Evolutionary conservation across 2,113 vertebrate species (phyloP), one percentile per base, ranked within the genome.

Genomic region (Catharus fuscescens): DNA sequence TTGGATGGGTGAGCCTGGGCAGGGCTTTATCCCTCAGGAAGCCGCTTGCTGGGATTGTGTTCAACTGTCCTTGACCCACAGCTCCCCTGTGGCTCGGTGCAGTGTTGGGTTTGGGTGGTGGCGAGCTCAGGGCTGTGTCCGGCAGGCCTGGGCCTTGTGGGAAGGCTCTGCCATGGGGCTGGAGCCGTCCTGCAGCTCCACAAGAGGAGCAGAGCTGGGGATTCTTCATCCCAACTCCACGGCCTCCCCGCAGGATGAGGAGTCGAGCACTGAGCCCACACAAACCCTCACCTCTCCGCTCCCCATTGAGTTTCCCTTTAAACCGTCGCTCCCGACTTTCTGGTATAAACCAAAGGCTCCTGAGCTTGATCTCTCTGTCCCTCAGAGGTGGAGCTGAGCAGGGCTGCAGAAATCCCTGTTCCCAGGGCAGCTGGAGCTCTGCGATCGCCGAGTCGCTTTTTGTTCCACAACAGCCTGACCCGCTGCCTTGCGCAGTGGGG

Each of bases 251-350:
- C 0, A 1, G 29, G 14, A 26, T 3, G 18, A 73, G 53, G 13
- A 29, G 19, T 34, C 1, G 0, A 32, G 40, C 61, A 26, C 31
- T 21, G 32, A 60, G 10, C n/a, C n/a, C 36, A 1, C 23, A 1
- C 36, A 34, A 62, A 73, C 14, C 14, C 5, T 2, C 9, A 14
- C 7, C 25, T 60, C 79, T 53, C 40, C 0, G 1, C 7, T 54
- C 9, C 34, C 50, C 19, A 4, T 14, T 8, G 2, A 36, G 32
- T 13, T 73, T 86, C 24, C 23, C 9, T 67, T 65, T 40, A 57
- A 70, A 47, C 2, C 1, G 13, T 7, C 0, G 0, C 7, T 56
- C 14, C 34, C 9, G 29, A 12, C n/a, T 11, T 32, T 34, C 52
- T 0, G 4, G 12, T 14, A 18, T 59, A 57, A 80, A 53, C 42